Conservation (phyloP, 2,888 invertebrate genomes). For the Cordilura impudica region DNA sequence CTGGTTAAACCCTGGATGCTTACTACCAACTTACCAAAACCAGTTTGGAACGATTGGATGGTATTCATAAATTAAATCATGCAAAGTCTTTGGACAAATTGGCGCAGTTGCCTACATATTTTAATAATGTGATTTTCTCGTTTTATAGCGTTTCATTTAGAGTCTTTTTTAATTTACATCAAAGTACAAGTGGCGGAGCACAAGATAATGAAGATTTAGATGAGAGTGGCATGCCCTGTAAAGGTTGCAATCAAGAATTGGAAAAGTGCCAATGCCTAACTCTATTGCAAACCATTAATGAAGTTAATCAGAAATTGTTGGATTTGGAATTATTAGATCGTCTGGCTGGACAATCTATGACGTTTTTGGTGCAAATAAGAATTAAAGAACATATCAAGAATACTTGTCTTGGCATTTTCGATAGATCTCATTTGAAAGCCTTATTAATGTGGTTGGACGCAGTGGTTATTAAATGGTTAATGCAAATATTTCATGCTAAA, state of each 20-base stretch:
- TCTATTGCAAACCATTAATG: slow-evolving; percentile 82
- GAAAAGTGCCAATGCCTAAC: slow-evolving; percentile 81
- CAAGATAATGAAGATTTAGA: slow-evolving; percentile 79
- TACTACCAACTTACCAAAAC: slow-evolving; percentile 68
- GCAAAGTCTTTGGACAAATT: slow-evolving; percentile 71
- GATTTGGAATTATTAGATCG: slow-evolving; percentile 89
- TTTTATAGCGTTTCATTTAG: slow-evolving; percentile 89
- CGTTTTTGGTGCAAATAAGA: slow-evolving; percentile 88
- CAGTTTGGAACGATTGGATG: slow-evolving; percentile 66
- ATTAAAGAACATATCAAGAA: slow-evolving; percentile 91
- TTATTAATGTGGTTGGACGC: slow-evolving; percentile 92
- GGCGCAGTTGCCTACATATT: slow-evolving; percentile 85
- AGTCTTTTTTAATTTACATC: slow-evolving; percentile 80
- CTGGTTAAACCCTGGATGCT: slow-evolving; percentile 71
- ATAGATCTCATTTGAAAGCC: slow-evolving; percentile 87
- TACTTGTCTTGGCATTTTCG: slow-evolving; percentile 91
- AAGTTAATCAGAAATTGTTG: slow-evolving; percentile 87
- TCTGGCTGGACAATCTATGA: slow-evolving; percentile 90
- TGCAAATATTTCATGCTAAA: slow-evolving; percentile 84
- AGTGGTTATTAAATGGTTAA: slow-evolving; percentile 92
- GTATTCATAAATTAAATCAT: slow-evolving; percentile 63
- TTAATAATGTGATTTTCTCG: slow-evolving; percentile 84
- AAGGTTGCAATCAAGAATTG: slow-evolving; percentile 84
- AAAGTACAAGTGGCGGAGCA: slow-evolving; percentile 63
- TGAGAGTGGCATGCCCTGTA: slow-evolving; percentile 78